Conservation (phyloP, 1,140 invertebrate genomes). For the Telenomus remus region DNA sequence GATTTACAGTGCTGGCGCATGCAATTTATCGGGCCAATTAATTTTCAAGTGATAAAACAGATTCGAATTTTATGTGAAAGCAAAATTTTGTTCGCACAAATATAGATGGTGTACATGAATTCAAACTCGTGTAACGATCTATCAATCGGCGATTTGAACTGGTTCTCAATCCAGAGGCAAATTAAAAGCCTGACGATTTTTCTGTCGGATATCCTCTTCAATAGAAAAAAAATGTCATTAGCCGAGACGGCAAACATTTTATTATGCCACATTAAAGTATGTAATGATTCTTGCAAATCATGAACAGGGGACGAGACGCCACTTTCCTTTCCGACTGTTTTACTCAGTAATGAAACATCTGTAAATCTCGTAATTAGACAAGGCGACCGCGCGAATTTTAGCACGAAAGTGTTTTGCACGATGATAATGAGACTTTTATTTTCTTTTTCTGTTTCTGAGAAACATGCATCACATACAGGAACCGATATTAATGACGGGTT, state of each 20-base stretch:
- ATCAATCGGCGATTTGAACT: no score
- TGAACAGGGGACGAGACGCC: conserved; percentile 31
- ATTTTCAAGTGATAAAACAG: conserved; percentile 1
- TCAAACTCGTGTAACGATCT: no score
- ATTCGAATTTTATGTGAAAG: no score
- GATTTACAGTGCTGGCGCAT: conserved; percentile 7
- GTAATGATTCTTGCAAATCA: conserved; percentile 13
- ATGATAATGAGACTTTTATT: conserved; percentile 30
- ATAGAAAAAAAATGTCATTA: conserved; percentile 28
- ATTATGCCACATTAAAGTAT: conserved; percentile 23
- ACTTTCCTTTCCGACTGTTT: conserved; percentile 39
- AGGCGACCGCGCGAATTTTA: conserved; percentile 16
- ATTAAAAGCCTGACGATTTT: not conserved
- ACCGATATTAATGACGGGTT: conserved; percentile 19
- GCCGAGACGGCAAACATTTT: conserved; percentile 1
- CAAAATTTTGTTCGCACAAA: no score
- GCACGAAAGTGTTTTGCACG: conserved; percentile 18
- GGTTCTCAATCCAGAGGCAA: no score
- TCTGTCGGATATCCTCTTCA: conserved; percentile 1
- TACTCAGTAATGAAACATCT: conserved; percentile 29
- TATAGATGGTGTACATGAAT: no score
- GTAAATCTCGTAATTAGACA: conserved; percentile 28
- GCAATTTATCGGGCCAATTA: conserved; percentile 16
- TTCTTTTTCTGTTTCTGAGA: no score
- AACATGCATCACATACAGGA: conserved; percentile 11